Conservation (phyloP, 1,140 invertebrate species). For the Zaprionus kolodkinae region DNA sequence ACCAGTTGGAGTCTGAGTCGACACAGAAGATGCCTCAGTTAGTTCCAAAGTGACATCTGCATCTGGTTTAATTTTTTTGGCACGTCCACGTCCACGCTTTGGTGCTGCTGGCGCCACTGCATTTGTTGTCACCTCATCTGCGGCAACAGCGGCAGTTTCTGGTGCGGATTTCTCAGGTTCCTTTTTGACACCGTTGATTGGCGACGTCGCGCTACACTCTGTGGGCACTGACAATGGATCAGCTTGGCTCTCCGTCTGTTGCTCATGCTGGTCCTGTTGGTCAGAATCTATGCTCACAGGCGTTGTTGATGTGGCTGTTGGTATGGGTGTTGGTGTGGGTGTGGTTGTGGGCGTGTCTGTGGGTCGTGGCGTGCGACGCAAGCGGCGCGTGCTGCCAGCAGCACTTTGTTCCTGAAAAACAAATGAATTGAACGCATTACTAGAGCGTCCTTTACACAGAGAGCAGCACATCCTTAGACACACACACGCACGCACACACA, state of each 20-base stretch:
- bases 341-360: constrained; percentile 47
- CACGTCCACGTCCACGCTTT: constrained; percentile 76
- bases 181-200: constrained; percentile 46
- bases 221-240: neutral
- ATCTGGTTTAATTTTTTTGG: constrained; percentile 66
- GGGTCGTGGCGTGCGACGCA: constrained; percentile 68
- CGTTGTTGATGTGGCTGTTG: constrained; percentile 9
- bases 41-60: constrained; percentile 24
- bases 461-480: neutral
- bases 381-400: constrained; percentile 53
- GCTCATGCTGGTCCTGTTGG: neutral
- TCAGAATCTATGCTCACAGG: neutral
- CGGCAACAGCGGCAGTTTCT: neutral
- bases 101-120: constrained; percentile 28
- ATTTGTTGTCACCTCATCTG: constrained; percentile 1
- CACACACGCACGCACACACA: neutral
- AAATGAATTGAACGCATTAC: neutral
- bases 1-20: neutral
- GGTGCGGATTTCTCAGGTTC: constrained; percentile 52
- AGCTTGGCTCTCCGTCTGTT: neutral
- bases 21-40: neutral
- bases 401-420: constrained; percentile 57
- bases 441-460: constrained; percentile 3
- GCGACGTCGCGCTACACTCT: constrained; percentile 5
- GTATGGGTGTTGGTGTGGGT: constrained; percentile 15